Base-by-base conservation (phyloP, 1,140 invertebrate species). In the Brachionus angularis region DNA sequence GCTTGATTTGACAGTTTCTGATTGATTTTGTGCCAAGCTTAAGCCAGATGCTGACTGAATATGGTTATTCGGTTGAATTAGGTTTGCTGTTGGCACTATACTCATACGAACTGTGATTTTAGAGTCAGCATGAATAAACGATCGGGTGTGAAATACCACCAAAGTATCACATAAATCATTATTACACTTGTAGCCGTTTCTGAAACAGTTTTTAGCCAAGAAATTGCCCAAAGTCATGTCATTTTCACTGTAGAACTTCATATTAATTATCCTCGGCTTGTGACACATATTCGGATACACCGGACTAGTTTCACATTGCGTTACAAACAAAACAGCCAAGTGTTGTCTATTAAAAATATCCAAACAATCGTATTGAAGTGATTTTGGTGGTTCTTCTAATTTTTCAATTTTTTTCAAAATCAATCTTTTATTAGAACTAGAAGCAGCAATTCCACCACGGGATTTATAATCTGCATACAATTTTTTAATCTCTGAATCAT, bases 171-270 rank as follows among this genome's bases (percentile, higher is more conserved):
- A 47, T 47, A 18, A 27, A 36, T 70, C 62, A 72, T 58, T 71
- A 1, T 21, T 5, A 39, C 39, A 70, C 31, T 58, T 31, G 36
- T 73, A 62, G 27, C 42, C 62, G n/a, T 47, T 46, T 47, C 62
- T 46, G 23, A 67, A 67, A 80, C 93, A 97, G 78, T 94, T 96
- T 52, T 89, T 85, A 79, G 95, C 90, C 1, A 98, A 82, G 80
- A 98, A 98, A 72, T 87, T 88, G 42, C 94, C 96, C 3, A 98
- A 79, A 3, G 93, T 89, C 72, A 97, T 95, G 78, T 98, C 96
- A 76, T 94, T 91, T 16, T 86, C 84, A 0, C 91, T 91, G 80
- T 98, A 97, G 79, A 95, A 90, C 73, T 94, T 89, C 91, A 98
- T 98, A 52, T 88, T 87, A 0, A 93, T 87, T 18, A 93, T 86